Evolutionary conservation across 2,888 invertebrate species (phyloP).

Genomic region (Ommatoiulus sabulosus): DNA sequence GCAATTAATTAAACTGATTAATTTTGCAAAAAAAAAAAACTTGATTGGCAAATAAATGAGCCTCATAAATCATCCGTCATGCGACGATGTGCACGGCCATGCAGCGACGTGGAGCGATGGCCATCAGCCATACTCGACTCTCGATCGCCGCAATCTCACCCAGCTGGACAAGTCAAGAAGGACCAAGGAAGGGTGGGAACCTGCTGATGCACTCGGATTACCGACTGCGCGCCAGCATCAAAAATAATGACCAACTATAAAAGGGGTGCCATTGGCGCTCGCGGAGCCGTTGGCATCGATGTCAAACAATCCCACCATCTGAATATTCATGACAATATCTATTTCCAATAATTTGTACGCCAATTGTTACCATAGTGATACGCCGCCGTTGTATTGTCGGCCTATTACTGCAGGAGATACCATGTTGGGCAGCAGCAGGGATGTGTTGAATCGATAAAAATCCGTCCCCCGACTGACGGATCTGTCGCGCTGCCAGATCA

Average conservation of each 20-base stretch:
- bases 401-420: neutral
- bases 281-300: neutral
- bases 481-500: neutral
- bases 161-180: neutral
- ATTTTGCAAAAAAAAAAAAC: neutral
- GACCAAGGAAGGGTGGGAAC: neutral
- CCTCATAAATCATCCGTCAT: neutral
- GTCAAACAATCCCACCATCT: neutral
- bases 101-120: too few species aligned
- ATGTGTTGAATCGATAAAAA: neutral
- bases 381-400: neutral
- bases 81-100: too few species aligned
- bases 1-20: conserved; percentile 9
- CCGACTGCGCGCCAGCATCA: too few species aligned
- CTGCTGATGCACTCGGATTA: too few species aligned
- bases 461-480: neutral
- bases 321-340: conserved; percentile 38
- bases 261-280: neutral
- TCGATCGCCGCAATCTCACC: neutral
- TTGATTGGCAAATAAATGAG: neutral
- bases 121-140: too few species aligned
- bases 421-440: neutral
- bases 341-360: conserved; percentile 30
- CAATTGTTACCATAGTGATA: conserved; percentile 36
- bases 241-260: neutral